A percentile compares a stretch with the other conserved stretches of the same genome.
Conservation (phyloP, 2,888 invertebrate species). For the Lochmaea capreae region DNA sequence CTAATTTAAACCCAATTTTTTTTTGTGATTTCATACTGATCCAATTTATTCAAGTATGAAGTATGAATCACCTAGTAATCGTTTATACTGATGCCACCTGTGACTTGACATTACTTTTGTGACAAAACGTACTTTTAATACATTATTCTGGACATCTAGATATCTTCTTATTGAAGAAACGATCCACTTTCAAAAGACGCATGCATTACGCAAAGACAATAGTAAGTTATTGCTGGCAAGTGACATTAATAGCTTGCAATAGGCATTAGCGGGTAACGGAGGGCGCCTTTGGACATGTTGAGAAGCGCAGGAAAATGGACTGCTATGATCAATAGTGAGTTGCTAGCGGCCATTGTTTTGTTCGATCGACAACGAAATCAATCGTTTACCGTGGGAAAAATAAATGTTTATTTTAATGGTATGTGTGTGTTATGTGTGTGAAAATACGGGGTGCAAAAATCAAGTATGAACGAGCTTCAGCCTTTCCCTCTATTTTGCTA, state of each 20-base stretch:
- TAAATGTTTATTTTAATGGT: constrained; percentile 9
- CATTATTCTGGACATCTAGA: constrained; percentile 10
- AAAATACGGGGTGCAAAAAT: neutral
- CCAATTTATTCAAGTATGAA: neutral
- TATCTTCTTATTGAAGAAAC: constrained; percentile 18
- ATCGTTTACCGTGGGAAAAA: constrained; percentile 22
- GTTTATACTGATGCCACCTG: neutral
- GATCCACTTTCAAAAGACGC: constrained; percentile 18
- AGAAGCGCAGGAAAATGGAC: constrained; percentile 29
- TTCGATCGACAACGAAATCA: constrained; percentile 22
- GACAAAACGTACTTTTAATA: neutral
- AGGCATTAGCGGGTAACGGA: constrained; percentile 29
- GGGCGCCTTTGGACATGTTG: constrained; percentile 32
- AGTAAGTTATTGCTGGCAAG: constrained; percentile 27
- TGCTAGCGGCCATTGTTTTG: constrained; percentile 26
- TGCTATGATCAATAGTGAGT: constrained; percentile 32
- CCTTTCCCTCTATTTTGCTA: too few species aligned
- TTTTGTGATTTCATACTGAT: too few species aligned
- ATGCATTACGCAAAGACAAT: constrained; percentile 28
- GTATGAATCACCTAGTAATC: neutral
- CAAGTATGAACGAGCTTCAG: too few species aligned
- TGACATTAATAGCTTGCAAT: constrained; percentile 25
- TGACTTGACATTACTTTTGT: constrained; percentile 5
- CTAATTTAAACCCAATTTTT: too few species aligned
- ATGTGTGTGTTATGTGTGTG: constrained; percentile 5